phyloP scores from a whole-genome alignment of 2,797 vertebrate genomes.

The Hafferia zeledoni region DNA sequence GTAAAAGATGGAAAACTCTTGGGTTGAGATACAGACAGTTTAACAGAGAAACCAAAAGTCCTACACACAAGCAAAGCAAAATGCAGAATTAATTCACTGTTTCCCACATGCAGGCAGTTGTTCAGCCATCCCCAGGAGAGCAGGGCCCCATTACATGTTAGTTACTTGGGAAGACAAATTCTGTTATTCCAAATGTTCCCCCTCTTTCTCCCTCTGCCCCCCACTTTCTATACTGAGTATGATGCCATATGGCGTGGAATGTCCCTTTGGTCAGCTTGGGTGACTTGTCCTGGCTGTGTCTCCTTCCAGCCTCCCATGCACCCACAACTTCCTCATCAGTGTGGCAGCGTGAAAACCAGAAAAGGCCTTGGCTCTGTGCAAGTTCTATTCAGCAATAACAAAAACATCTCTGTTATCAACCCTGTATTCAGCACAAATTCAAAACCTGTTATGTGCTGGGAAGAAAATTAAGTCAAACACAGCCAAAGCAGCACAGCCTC shows the following conservation, averaged over 20 bases:
- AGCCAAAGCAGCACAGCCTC: background rate
- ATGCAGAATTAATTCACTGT: background rate
- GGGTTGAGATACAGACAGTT: background rate
- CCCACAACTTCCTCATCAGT: background rate
- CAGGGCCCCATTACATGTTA: background rate
- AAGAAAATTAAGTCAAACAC: background rate
- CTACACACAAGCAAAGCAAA: background rate
- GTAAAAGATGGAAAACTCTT: background rate
- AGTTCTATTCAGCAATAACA: background rate
- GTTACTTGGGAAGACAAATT: background rate
- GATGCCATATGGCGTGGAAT: background rate
- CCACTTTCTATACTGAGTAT: background rate
- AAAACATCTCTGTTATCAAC: background rate
- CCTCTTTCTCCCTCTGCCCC: background rate
- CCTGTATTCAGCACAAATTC: background rate
- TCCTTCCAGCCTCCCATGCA: background rate
- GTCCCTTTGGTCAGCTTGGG: background rate
- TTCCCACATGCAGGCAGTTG: background rate
- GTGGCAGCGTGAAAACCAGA: background rate
- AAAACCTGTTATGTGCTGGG: background rate
- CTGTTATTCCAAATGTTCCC: background rate
- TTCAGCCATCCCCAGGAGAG: background rate
- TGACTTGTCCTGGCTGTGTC: background rate
- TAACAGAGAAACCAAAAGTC: background rate
- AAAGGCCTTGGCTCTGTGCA: background rate